Evolutionary conservation across 2,888 invertebrate species (phyloP), one percentile per base, ranked within the genome.

Genomic region (Stratiomys singularior): DNA sequence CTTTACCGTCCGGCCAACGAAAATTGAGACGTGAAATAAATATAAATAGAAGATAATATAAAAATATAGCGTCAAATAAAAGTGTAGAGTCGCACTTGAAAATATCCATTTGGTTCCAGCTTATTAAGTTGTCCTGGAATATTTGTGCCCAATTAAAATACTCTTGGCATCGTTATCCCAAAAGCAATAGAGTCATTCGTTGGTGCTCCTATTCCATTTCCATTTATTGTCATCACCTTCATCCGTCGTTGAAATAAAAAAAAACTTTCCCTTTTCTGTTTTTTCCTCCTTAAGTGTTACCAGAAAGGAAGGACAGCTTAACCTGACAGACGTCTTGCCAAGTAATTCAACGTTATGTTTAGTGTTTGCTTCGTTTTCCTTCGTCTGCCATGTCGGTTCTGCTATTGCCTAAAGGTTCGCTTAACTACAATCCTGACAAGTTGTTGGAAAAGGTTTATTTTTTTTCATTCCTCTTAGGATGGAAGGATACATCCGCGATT

Each of bases 401-500:
- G 18, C 52, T 4, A 52, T 52, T 18, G n/a, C 23, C 63, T 27
- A 25, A 25, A 21, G 18, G 21, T 23, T 5, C 23, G 28, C 15
- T 25, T 63, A 25, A 28, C 52, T 2, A 7, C 18, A 18, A 28
- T 25, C 71, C 28, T 28, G 71, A 72, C 71, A 52, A 72, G 28
- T 52, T 72, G 27, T 72, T 72, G 71, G 44, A 47, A 47, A 69
- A 47, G 13, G 28, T 72, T 72, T 72, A 56, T 46, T 27, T 18
- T 52, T 4, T 52, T 52, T 52, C 37, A 37, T 5, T 9, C 37
- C 37, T 37, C 9, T 28, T n/a, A n/a, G n/a, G n/a, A n/a, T n/a
- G n/a, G n/a, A n/a, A n/a, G n/a, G n/a, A n/a, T n/a, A n/a, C n/a
- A n/a, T n/a, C n/a, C n/a, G n/a, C n/a, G n/a, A n/a, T 28, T 60